phyloP scores from a whole-genome alignment of 1,140 invertebrate genomes.

The Lordiphosa clarofinis region DNA sequence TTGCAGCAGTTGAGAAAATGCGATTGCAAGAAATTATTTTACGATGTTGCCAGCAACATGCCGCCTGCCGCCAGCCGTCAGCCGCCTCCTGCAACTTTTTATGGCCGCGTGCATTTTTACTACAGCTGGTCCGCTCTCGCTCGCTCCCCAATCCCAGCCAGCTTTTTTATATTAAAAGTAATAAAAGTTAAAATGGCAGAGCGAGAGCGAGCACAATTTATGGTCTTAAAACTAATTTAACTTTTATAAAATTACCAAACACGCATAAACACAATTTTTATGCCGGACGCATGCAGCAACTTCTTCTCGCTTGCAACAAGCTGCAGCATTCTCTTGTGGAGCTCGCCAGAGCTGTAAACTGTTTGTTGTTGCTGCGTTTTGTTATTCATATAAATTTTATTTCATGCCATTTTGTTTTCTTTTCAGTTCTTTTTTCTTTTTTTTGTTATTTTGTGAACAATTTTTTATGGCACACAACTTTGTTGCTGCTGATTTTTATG shows the following conservation, averaged over 20 bases:
- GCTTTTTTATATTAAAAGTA: conserved; percentile 77
- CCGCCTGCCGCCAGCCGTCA: conserved; percentile 18
- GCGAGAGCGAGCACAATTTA: conserved; percentile 59
- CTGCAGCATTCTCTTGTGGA: conserved; percentile 28
- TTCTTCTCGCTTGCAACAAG: conserved; percentile 32
- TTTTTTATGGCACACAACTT: conserved; percentile 4
- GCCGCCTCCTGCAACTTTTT: conserved; percentile 61
- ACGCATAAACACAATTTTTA: conserved; percentile 78
- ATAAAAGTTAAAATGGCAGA: conserved; percentile 73
- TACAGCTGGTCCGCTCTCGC: conserved; percentile 53
- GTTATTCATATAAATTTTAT: conserved; percentile 78
- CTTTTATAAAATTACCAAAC: conserved; percentile 78
- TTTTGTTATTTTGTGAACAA: conserved; percentile 1
- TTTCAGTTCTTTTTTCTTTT: too few species aligned
- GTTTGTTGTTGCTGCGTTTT: conserved; percentile 47
- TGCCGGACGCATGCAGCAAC: conserved; percentile 58
- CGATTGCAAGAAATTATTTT: conserved; percentile 61
- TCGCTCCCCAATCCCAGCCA: conserved; percentile 18
- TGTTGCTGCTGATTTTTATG: too few species aligned
- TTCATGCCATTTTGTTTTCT: conserved; percentile 62
- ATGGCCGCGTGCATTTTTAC: conserved; percentile 72
- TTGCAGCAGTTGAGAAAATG: conserved; percentile 45
- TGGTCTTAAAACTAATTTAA: conserved; percentile 77
- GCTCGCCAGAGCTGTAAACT: conserved; percentile 51
- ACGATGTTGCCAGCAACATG: conserved; percentile 69